Evolutionary conservation across 2,888 invertebrate species (phyloP).

Genomic region (Artemia sp.): DNA sequence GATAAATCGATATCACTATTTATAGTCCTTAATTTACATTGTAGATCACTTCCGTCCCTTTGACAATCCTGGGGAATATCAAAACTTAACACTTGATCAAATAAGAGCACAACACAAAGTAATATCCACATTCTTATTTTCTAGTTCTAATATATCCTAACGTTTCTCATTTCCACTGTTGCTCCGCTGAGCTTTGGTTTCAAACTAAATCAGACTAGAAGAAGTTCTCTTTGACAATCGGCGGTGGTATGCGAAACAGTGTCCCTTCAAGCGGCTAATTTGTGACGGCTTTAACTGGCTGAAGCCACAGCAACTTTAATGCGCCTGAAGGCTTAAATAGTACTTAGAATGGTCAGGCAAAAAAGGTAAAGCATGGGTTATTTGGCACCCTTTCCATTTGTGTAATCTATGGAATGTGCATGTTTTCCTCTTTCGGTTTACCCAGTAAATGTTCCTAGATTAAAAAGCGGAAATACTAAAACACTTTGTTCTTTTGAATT

Average conservation of each 20-base stretch:
- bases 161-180: neutral
- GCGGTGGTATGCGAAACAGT: constrained; percentile 7
- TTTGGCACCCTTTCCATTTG: too few relatives aligned
- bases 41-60: constrained; percentile 33
- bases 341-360: too few relatives aligned
- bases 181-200: constrained; percentile 2
- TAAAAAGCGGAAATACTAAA: too few relatives aligned
- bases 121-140: neutral
- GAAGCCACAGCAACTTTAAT: neutral
- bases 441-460: too few relatives aligned
- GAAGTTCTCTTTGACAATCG: neutral
- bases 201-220: neutral
- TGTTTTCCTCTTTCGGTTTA: too few relatives aligned
- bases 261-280: neutral
- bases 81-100: neutral
- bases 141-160: neutral
- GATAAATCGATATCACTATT: constrained; percentile 75
- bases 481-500: too few relatives aligned
- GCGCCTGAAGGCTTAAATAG: neutral
- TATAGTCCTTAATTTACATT: constrained; percentile 61
- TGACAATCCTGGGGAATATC: constrained; percentile 10
- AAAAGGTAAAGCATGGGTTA: too few relatives aligned
- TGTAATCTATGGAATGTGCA: too few relatives aligned
- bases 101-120: neutral
- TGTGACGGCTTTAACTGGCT: constrained; percentile 3